A percentile compares a stretch with the other conserved stretches of the same genome.
These are phyloP conservation scores for Sciurus vulgaris DNA, from an alignment of 2,797 vertebrate species.

Conservation along the genomic window DNA sequence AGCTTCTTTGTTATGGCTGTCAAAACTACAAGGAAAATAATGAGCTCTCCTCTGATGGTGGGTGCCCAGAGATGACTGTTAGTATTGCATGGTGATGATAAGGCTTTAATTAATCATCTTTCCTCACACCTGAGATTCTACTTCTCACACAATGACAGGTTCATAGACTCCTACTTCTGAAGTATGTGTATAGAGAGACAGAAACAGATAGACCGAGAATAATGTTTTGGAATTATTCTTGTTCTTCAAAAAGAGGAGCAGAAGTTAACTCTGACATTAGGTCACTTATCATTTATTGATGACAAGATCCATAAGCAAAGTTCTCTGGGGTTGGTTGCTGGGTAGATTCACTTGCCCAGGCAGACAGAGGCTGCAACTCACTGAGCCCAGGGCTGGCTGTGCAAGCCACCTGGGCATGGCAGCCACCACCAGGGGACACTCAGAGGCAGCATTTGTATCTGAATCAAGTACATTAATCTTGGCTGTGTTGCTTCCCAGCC, in stretches of 20 bases:
- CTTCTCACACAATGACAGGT: background rate
- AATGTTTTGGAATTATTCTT: constrained; percentile 14
- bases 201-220: background rate
- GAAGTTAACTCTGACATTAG: background rate
- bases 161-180: background rate
- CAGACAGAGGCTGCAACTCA: background rate
- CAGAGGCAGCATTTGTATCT: background rate
- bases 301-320: background rate
- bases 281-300: constrained; percentile 22
- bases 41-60: background rate
- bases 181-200: background rate
- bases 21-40: background rate
- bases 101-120: background rate
- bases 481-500: background rate
- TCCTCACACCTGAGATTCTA: background rate
- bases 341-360: background rate
- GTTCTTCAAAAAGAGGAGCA: background rate
- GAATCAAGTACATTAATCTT: background rate
- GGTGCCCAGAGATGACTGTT: background rate
- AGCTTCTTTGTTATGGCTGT: background rate
- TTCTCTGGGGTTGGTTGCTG: background rate
- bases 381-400: background rate
- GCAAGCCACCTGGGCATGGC: background rate
- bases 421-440: background rate
- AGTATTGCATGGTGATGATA: background rate